Evolutionary conservation across 1,140 invertebrate genomes (phyloP), one percentile per base, ranked within the genome.

Genomic region (Lordiphosa stackelbergi): DNA sequence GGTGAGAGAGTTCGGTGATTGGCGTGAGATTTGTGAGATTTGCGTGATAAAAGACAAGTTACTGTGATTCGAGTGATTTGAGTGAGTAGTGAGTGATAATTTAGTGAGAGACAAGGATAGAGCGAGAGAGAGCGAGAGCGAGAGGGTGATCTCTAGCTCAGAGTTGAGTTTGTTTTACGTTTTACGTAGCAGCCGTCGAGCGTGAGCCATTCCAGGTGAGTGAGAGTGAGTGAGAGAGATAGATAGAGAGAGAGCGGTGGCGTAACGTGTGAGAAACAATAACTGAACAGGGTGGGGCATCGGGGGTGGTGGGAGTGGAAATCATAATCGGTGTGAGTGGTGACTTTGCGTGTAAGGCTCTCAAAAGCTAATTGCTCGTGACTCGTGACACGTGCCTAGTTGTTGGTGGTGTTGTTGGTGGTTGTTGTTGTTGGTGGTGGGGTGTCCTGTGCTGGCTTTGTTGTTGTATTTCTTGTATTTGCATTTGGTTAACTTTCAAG

Each of bases 401-500:
- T 12, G 40, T 49, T 56, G 28, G 53, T 55, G 52, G 53, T 49
- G 53, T 63, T 72, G 34, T 56, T 66, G 51, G 34, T 56, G 60
- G 51, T 60, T 66, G 38, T 48, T 72, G 48, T 66, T 36, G 45
- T 69, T 62, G 59, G 45, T 59, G 49, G 59, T 71, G 37, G 24
- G 65, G 55, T 71, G 62, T 58, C 61, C 62, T 65, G 43, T 71
- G 59, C 48, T 62, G 63, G 47, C 48, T 64, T 47, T 72, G 52
- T 62, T 66, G 43, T 46, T 68, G 46, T 53, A 60, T 66, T 54
- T 41, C 35, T 48, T 61, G 28, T 35, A 48, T 72, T 56, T 37
- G 19, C 31, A 57, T 57, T 55, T 63, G 28, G 34, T 48, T 42
- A 63, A 40, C 24, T 36, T 54, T 51, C 54, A 40, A 37, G 35